Base-by-base conservation (phyloP, 1,140 invertebrate species). In the Drosophila kohkoa region DNA sequence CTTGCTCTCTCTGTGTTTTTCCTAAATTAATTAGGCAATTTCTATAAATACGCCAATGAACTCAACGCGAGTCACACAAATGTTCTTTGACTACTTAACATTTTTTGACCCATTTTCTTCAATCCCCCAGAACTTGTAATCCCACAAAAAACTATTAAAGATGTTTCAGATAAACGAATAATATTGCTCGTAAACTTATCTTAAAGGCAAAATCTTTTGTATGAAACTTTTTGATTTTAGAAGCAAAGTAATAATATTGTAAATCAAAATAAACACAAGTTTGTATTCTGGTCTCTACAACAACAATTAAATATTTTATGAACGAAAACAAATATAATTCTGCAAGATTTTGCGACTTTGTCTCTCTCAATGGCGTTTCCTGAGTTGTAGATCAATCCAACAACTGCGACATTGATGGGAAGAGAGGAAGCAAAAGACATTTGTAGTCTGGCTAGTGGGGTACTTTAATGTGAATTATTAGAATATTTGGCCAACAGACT, bases 1-100 rank as follows among this genome's bases (percentile, higher is more conserved):
- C 30, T 11, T 28, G 63, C 41, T 54, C 30, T 11, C 41, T 67
- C 41, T 65, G 64, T 69, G 75, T 65, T 89, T 88, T 85, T 82
- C 28, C 79, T 78, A 79, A 91, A 89, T 91, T 91, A 91, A 91
- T 91, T 91, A 90, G 89, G 81, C 79, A 91, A 91, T 81, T 82
- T 89, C 88, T 88, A 88, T 66, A 88, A 91, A 91, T 91, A 89
- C 52, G 46, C 43, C 70, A 57, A 85, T 91, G 88, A 91, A 85
- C 81, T 91, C 88, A 91, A 79, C 79, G 75, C 75, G 55, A 86
- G 64, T 73, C 83, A 82, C 76, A 73, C 59, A 58, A 65, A 64
- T 75, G 79, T 79, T 62, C 55, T 59, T 63, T 64, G 63, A 68
- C 85, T 77, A 85, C 81, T 88, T 89, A 73, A 81, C 62, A 77